A percentile compares a stretch with the other conserved stretches of the same genome.
Conservation (phyloP, 2,113 vertebrate species). For the Terrapene triunguis region DNA sequence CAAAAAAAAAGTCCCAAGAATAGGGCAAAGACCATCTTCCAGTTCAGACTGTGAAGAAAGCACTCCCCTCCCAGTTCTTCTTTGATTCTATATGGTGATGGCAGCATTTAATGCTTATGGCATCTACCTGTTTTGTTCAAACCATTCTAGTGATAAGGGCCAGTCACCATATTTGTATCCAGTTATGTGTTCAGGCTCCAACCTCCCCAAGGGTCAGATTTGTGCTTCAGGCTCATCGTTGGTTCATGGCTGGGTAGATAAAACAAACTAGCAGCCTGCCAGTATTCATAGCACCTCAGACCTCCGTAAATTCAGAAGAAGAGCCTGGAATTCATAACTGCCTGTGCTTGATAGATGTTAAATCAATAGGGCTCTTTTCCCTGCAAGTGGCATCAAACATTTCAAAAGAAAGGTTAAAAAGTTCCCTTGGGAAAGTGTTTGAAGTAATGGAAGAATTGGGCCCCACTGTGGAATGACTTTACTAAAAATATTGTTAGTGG, state of each 20-base stretch:
- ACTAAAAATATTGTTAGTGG: slow-evolving; percentile 57
- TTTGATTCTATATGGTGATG: not conserved
- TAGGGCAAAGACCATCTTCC: not conserved
- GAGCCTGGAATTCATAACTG: rapidly evolving
- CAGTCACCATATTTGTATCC: not conserved
- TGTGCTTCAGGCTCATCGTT: rapidly evolving
- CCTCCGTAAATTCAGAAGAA: not conserved
- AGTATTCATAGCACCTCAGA: rapidly evolving
- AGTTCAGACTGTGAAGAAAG: not conserved
- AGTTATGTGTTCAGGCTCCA: not conserved
- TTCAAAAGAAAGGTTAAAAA: slow-evolving; percentile 65
- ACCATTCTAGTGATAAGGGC: not conserved
- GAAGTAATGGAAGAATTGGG: slow-evolving; percentile 21
- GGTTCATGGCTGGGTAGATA: not conserved
- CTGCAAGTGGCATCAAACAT: not conserved
- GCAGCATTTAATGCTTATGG: not conserved
- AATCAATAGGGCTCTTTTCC: not conserved
- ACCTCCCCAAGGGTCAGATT: rapidly evolving
- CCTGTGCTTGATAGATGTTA: rapidly evolving
- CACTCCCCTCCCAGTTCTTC: not conserved
- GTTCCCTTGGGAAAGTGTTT: slow-evolving; percentile 52
- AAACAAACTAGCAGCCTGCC: not conserved
- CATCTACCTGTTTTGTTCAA: not conserved
- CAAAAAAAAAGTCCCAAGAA: not conserved
- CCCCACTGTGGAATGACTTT: slow-evolving; percentile 7